Evolutionary conservation across 1,140 invertebrate species (phyloP), one percentile per base, ranked within the genome.

Genomic region (Apis dorsata): DNA sequence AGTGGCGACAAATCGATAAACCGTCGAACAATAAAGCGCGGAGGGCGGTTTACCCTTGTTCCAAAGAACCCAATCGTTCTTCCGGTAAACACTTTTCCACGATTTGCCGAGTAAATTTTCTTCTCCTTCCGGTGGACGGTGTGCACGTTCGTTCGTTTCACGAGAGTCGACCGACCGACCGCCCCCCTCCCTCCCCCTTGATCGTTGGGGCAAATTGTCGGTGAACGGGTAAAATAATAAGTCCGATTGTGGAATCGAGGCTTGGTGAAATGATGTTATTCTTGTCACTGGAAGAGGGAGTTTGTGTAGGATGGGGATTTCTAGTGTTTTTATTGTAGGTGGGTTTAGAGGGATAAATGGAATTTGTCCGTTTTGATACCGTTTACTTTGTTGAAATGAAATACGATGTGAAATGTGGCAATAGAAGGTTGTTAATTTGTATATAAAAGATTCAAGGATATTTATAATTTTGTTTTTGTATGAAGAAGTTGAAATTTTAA

Each of bases 1-100:
- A 76, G 60, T 76, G 62, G 49, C 62, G 74, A 65, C 74, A 65
- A 76, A 76, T 65, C 74, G 74, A 76, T 65, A 76, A 76, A 49
- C 60, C 53, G 60, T 76, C 21, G n/a, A 65, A 28, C 59, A 76
- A 76, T 76, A 76, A 63, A 62, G 60, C 74, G 49, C 24, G 57
- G 34, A 10, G 72, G 0, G 34, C 5, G 34, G 34, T 44, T 44
- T 44, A 44, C 5, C 34, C 34, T 44, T 44, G 34, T 44, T 44
- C 5, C 34, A 5, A 49, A 57, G 55, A 19, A 17, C 53, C n/a
- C 74, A 76, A 76, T 76, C 60, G 44, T 76, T 12, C 59, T 76
- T 12, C 59, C 24, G 49, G 74, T 34, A 76, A 76, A 76, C 74
- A 65, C 74, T 76, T 53, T 44, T 53, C 19, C 74, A 51, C 74